phyloP scores from a whole-genome alignment of 2,888 invertebrate genomes.

The Neoascia interrupta region DNA sequence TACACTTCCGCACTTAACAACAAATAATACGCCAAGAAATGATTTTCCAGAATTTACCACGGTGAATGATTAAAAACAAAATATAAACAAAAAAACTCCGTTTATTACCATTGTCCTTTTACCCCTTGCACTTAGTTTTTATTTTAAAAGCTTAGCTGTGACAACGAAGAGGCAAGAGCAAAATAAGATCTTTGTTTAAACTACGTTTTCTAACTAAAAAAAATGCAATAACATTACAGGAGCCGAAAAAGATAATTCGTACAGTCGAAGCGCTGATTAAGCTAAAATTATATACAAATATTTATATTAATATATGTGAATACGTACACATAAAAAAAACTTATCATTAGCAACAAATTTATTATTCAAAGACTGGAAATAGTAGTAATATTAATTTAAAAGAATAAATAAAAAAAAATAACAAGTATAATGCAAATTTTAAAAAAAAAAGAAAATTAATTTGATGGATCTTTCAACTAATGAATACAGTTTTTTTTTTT shows the following conservation, averaged over 20 bases:
- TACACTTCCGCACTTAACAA: conserved; percentile 9
- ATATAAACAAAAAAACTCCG: conserved; percentile 23
- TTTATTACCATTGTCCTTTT: conserved; percentile 37
- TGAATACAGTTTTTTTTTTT: conserved; percentile 23
- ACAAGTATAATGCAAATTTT: conserved; percentile 42
- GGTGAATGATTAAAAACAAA: conserved; percentile 19
- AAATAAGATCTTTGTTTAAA: conserved; percentile 28
- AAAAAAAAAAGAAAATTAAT: conserved; percentile 30
- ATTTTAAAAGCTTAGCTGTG: conserved; percentile 50
- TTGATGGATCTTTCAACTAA: conserved; percentile 48
- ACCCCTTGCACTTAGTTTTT: conserved; percentile 55
- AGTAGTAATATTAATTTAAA: conserved; percentile 68
- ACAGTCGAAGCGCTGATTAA: conserved; percentile 43
- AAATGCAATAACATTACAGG: conserved; percentile 32
- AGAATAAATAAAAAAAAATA: conserved; percentile 54
- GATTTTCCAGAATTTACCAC: conserved; percentile 52
- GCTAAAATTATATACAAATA: conserved; percentile 37
- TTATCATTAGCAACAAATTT: conserved; percentile 70
- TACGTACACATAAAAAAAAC: conserved; percentile 47
- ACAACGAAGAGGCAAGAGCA: conserved; percentile 28
- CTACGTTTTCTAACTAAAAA: conserved; percentile 35
- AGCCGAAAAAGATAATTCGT: conserved; percentile 45
- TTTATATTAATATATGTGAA: conserved; percentile 28
- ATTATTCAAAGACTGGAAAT: conserved; percentile 70
- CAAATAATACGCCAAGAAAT: conserved; percentile 44